Evolutionary conservation across 2,113 vertebrate species (phyloP).

Genomic region (Cebidichthys violaceus): DNA sequence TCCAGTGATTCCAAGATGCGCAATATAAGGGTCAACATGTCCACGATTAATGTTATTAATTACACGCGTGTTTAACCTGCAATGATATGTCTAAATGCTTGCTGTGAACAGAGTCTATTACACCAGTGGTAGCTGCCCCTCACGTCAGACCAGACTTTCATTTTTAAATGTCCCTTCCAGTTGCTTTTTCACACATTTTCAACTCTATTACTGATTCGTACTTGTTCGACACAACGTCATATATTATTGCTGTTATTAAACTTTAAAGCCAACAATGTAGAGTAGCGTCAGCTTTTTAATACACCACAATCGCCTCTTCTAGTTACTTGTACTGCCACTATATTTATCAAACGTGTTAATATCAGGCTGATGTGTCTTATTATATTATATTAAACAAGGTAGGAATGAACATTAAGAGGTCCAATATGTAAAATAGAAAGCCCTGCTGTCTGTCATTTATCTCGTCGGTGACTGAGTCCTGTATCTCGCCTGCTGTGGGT

Average conservation of each 20-base stretch:
- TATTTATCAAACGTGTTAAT: not conserved
- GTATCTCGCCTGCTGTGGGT: constrained; percentile 4
- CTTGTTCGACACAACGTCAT: not conserved
- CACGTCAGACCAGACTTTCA: too few species aligned
- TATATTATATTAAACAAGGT: not conserved
- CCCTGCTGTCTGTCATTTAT: not conserved
- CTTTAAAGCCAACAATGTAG: not conserved
- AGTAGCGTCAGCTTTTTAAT: not conserved
- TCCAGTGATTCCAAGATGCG: too few species aligned
- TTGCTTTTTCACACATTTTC: not conserved
- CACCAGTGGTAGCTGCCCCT: too few species aligned
- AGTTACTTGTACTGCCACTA: not conserved
- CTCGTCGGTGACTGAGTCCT: not conserved
- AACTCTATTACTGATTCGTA: not conserved
- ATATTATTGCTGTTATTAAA: not conserved
- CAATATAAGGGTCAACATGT: too few species aligned
- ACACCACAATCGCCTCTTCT: not conserved
- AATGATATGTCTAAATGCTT: too few species aligned
- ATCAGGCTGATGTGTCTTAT: not conserved
- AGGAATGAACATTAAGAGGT: not conserved
- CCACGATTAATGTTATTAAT: too few species aligned
- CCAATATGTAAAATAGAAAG: constrained; percentile 6
- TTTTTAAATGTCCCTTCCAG: not conserved
- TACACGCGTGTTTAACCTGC: too few species aligned
- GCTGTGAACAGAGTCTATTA: too few species aligned